Evolutionary conservation across 2,888 invertebrate species (phyloP).

Genomic region (Iphiclides podalirius): DNA sequence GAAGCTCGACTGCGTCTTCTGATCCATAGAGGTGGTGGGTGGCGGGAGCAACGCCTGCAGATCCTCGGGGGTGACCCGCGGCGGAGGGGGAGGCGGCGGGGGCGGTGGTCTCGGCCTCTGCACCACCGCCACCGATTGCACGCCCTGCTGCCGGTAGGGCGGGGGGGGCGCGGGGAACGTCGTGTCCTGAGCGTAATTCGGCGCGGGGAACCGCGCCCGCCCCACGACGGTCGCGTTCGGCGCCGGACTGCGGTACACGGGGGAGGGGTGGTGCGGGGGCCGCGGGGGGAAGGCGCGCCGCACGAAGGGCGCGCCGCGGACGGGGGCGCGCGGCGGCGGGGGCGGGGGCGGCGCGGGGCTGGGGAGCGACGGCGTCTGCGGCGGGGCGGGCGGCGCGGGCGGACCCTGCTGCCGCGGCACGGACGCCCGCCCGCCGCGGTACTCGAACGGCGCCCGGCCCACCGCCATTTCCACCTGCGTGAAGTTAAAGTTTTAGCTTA

Average conservation of each 20-base stretch:
- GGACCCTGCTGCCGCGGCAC: constrained; percentile 33
- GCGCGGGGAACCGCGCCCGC: constrained; percentile 30
- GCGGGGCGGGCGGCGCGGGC: constrained; percentile 28
- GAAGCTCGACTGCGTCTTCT: constrained; percentile 81
- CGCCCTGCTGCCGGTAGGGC: constrained; percentile 37
- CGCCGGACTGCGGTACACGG: constrained; percentile 34
- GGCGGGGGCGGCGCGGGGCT: constrained; percentile 38
- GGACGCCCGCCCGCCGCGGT: constrained; percentile 47
- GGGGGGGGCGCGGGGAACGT: constrained; percentile 36
- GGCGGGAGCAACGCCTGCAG: constrained; percentile 72
- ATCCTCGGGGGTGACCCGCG: constrained; percentile 61
- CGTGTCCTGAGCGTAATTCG: constrained; percentile 26
- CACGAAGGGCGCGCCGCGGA: constrained; percentile 33
- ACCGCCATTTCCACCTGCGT: constrained; percentile 66
- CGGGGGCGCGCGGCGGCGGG: constrained; percentile 32
- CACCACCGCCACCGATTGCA: constrained; percentile 26
- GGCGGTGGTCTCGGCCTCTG: constrained; percentile 32
- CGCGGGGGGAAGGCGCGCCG: constrained; percentile 36
- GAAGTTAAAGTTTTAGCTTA: too few species aligned
- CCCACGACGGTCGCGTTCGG: constrained; percentile 37
- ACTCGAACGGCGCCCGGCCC: constrained; percentile 64
- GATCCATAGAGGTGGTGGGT: constrained; percentile 79
- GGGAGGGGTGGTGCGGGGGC: constrained; percentile 32
- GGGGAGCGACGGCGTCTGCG: constrained; percentile 33
- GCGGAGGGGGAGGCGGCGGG: constrained; percentile 27